Base-by-base conservation (phyloP, 2,888 invertebrate genomes). In the Eupithecia pulchellata region DNA sequence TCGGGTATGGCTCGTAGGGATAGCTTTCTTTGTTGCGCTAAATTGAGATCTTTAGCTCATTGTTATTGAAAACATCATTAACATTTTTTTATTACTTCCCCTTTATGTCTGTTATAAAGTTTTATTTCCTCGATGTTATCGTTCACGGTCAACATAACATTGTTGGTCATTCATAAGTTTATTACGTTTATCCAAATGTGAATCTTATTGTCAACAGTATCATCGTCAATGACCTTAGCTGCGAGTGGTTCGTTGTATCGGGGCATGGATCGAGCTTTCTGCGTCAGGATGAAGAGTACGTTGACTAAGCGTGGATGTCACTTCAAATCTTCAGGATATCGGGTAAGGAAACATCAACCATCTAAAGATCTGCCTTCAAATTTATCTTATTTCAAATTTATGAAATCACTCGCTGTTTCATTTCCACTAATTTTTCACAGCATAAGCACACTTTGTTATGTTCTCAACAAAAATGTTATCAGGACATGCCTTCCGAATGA, bases 211-310 rank as follows among this genome's bases (percentile, higher is more conserved):
- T 84, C 89, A 89, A 74, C 94, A 98, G 98, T 98, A 77, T 97
- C 98, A 68, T 96, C 98, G 77, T 96, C 97, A 86, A 98, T 98
- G 98, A 96, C 96, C 68, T 91, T 98, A 79, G 95, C 95, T 64
- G 95, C 97, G 17, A 96, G 95, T 72, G 96, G 96, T 69, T 94
- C 95, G 68, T 92, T 96, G 76, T 98, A 96, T 92, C 97, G 97
- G 86, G 98, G 98, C 52, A 96, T 97, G 92, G 98, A 98, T 84
- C 94, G 98, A 84, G 98, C 98, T 58, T 98, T 99, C 92, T 99
- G 99, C 91, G 95, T 99, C 64, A 96, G 99, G 78, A 99, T 99
- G 99, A 99, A 99, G 90, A 99, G 99, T 68, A 99, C 99, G 0
- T 95, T 99, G 75, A 99, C 99, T 64, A 99, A 99, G 93, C 95